Percentiles rank a stretch among this genome's conserved stretches.
phyloP scores from a whole-genome alignment of 2,113 vertebrate species.

The Lagenorhynchus albirostris region DNA sequence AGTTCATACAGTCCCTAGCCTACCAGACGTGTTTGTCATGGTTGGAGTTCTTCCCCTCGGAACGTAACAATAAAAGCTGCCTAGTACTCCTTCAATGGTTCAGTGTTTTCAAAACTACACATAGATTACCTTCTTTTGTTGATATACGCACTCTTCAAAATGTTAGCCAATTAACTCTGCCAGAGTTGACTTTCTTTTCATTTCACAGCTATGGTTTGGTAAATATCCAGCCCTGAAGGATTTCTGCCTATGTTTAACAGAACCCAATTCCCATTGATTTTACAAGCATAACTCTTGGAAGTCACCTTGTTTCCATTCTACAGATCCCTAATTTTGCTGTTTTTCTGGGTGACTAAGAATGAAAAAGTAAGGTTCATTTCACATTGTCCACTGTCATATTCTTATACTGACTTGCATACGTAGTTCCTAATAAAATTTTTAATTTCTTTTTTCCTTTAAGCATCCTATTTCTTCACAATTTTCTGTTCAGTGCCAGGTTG shows the following conservation, averaged over 20 bases:
- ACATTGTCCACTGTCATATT: neutral
- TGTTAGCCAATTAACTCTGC: neutral
- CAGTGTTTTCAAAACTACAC: neutral
- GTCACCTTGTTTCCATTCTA: neutral
- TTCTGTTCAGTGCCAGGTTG: neutral
- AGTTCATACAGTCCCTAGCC: neutral
- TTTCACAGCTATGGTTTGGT: neutral
- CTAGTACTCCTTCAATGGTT: neutral
- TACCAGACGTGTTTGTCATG: neutral
- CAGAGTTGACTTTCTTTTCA: neutral
- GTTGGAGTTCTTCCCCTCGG: neutral
- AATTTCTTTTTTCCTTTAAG: neutral
- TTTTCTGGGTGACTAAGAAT: neutral
- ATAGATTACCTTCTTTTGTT: neutral
- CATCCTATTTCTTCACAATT: neutral
- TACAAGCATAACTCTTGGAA: neutral
- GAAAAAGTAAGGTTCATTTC: neutral
- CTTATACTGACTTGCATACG: neutral
- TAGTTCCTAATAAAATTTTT: neutral
- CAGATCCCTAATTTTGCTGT: neutral
- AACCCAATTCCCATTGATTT: neutral
- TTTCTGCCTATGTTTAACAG: neutral
- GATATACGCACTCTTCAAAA: neutral
- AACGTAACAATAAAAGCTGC: neutral
- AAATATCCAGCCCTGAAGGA: neutral